Evolutionary conservation across 2,797 vertebrate species (phyloP), one percentile per base, ranked within the genome.

Genomic region (Cyclopterus lumpus): DNA sequence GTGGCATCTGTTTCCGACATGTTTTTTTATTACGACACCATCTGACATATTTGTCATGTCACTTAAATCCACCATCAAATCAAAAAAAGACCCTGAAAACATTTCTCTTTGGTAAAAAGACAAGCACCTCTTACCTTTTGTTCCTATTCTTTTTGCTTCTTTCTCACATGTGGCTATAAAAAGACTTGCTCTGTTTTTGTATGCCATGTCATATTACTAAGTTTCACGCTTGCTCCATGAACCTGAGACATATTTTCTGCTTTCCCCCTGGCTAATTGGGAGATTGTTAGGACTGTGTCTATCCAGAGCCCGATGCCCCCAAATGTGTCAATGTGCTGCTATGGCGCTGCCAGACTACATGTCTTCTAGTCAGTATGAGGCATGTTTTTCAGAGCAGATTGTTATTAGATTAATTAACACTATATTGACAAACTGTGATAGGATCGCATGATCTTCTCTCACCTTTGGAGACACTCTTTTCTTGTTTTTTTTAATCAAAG

Each of bases 331-430:
- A n/a, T 82, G 88, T 79, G 81, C 67, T 82, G 77, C 74, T 71
- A 54, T 71, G 81, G 87, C 53, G 67, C 85, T 79, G 71, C 71
- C 32, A 75, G 71, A 82, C 73, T 82, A 14, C 76, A 51, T 67
- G 79, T 86, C 75, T 75, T 73, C 77, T 28, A 84, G 86, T 91
- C 84, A 88, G 70, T 75, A 80, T 32, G 18, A 77, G 30, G 34
- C 69, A 53, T 82, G 75, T 89, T 90, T 84, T 83, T 75, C 49
- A 38, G 64, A 83, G 65, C 55, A 26, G n/a, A 83, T 85, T 89
- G 82, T 83, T 93, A 94, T 91, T 90, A 80, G 85, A 88, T 89
- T 91, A 90, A 93, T 93, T 88, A 91, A 90, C 87, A 81, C 89
- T 86, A 73, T 92, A 90, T 91, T 91, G 89, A 88, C 89, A 88